Conservation (phyloP, 2,113 vertebrate species). For the Seriola quinqueradiata region DNA sequence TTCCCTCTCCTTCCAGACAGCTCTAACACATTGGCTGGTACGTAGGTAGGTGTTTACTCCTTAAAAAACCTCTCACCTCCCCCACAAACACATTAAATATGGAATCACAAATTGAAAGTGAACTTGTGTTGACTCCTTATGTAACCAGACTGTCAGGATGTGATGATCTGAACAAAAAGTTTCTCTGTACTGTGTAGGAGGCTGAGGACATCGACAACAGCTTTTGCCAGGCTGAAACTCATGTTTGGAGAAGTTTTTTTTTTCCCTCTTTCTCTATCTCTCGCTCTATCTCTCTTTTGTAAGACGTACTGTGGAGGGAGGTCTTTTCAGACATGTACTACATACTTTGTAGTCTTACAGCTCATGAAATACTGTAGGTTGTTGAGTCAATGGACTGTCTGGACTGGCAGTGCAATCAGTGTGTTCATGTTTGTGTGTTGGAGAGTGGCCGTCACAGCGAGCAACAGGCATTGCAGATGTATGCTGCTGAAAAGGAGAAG, state of each 20-base stretch:
- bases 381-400: constrained; percentile 1
- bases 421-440: background rate
- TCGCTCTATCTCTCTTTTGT: background rate
- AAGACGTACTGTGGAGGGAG: constrained; percentile 33
- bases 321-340: background rate
- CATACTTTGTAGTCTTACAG: background rate
- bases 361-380: constrained; percentile 9
- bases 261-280: background rate
- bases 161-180: constrained; percentile 68
- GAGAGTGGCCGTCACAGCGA: background rate
- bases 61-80: constrained; percentile 74
- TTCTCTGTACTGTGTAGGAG: constrained; percentile 69
- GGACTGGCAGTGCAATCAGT: background rate
- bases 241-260: constrained; percentile 43
- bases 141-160: constrained; percentile 71
- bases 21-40: constrained; percentile 69
- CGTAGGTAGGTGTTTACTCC: constrained; percentile 76
- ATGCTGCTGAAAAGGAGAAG: background rate
- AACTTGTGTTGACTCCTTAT: constrained; percentile 70
- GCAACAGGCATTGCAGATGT: background rate
- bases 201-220: constrained; percentile 56
- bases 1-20: constrained; percentile 37
- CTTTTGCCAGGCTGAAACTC: constrained; percentile 55
- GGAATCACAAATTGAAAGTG: constrained; percentile 74
- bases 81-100: constrained; percentile 81